Percentiles rank a stretch among this genome's conserved stretches.
Conservation (phyloP, 37 sponge, comb jelly and placozoan genomes). For the Theonella swinhoei region DNA sequence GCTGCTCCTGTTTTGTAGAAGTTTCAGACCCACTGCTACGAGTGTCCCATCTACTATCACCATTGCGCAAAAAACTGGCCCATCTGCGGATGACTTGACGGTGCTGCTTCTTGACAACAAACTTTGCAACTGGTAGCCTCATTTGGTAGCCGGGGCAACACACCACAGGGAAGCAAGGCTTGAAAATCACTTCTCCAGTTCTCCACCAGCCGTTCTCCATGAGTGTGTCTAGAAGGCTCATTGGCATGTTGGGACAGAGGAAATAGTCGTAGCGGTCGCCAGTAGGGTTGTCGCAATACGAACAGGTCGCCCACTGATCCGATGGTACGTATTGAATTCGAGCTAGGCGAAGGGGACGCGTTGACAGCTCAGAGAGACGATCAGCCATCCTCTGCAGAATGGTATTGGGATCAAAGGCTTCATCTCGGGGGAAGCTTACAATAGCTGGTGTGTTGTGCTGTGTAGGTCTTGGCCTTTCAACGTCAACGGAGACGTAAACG, state of each 20-base stretch:
- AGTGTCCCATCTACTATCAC: conserved; percentile 41
- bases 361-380: too few species aligned
- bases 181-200: conserved; percentile 46
- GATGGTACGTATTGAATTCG: neutral
- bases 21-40: neutral
- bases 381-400: too few species aligned
- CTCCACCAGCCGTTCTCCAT: conserved; percentile 64
- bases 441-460: too few species aligned
- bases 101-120: conserved; percentile 33
- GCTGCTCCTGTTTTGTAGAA: neutral
- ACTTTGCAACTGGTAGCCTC: conserved; percentile 3
- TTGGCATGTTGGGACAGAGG: conserved; percentile 5
- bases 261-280: conserved; percentile 38
- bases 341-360: neutral
- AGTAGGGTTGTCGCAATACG: conserved; percentile 39
- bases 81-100: conserved; percentile 25
- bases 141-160: conserved; percentile 57
- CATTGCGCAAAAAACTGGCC: conserved; percentile 27
- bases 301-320: conserved; percentile 12
- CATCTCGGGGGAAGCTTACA: too few species aligned
- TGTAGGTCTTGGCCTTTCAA: too few species aligned
- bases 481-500: too few species aligned
- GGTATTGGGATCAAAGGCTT: too few species aligned
- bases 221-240: conserved; percentile 11
- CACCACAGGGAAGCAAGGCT: conserved; percentile 18